Evolutionary conservation across 2,113 vertebrate genomes (phyloP).

Genomic region (Bufo gargarizans): DNA sequence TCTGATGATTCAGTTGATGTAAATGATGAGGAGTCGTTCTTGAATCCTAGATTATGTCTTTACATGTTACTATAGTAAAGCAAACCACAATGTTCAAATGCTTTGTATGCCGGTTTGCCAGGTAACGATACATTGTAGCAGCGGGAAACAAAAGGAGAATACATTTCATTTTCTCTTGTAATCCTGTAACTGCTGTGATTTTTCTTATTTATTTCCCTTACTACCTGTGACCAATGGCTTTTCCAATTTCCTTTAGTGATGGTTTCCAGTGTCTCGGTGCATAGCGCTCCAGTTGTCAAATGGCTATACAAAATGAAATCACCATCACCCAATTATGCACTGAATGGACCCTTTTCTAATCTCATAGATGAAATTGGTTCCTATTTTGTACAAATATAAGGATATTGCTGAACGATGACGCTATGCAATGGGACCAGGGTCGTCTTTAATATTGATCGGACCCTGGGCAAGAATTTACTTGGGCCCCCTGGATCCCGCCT

Average conservation of each 20-base stretch:
- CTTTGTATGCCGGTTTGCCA: neutral
- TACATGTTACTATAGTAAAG: neutral
- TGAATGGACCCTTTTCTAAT: neutral
- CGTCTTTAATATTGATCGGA: no score
- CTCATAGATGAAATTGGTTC: neutral
- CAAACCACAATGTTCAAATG: neutral
- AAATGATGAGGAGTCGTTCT: neutral
- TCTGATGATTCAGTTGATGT: neutral
- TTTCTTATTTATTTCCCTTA: neutral
- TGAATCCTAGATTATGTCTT: neutral
- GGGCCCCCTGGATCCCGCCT: no score
- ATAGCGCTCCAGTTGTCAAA: neutral
- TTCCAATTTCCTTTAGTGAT: neutral
- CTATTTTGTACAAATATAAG: no score
- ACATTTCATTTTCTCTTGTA: neutral
- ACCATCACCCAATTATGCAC: neutral
- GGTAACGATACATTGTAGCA: neutral
- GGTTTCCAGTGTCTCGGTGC: neutral
- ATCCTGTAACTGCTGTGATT: neutral
- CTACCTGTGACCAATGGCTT: neutral
- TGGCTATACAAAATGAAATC: neutral
- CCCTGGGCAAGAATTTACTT: no score
- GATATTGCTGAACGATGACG: no score
- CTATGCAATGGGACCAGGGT: no score
- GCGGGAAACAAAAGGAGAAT: neutral